Base-by-base conservation (phyloP, 2,888 invertebrate species). In the Galeruca laticollis region DNA sequence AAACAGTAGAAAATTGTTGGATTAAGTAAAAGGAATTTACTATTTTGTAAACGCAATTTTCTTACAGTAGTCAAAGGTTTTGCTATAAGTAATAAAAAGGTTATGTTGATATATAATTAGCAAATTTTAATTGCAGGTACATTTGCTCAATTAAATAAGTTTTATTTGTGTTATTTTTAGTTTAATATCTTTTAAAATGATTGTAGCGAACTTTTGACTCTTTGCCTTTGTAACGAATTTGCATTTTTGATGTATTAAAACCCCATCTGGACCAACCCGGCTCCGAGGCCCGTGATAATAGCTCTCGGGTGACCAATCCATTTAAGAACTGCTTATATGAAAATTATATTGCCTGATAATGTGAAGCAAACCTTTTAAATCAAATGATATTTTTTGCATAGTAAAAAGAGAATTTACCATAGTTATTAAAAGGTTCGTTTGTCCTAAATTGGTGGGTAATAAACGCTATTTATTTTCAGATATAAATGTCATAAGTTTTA, bases 401-500 rank as follows among this genome's bases (percentile, higher is more conserved):
- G 31, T 52, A 26, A 60, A 57, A 51, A 62, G 68, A 71, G 64
- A 60, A 56, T 65, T 68, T 69, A 59, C 59, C 47, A 69, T 43
- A 65, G 37, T 61, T 60, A 26, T 26, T n/a, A 60, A 60, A 68
- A 65, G 61, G 65, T 68, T 68, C 37, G 56, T 68, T 65, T 60
- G 59, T 70, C 67, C 68, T 65, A 40, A 65, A 68, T 68, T 61
- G 71, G 67, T 64, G 65, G 71, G 62, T 54, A 57, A 68, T 69
- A 68, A 69, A 59, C 78, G 77, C 72, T 76, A 79, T 82, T 80
- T 80, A 81, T 74, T 75, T 82, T 82, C 78, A 81, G 78, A 83
- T 83, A 75, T 84, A 83, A 82, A 83, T 84, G 83, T 83, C 82
- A 83, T 83, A 83, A 79, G 82, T 84, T 84, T 83, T 84, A 83